Conservation (phyloP, 2,888 invertebrate genomes). For the Yponomeuta evonymella region DNA sequence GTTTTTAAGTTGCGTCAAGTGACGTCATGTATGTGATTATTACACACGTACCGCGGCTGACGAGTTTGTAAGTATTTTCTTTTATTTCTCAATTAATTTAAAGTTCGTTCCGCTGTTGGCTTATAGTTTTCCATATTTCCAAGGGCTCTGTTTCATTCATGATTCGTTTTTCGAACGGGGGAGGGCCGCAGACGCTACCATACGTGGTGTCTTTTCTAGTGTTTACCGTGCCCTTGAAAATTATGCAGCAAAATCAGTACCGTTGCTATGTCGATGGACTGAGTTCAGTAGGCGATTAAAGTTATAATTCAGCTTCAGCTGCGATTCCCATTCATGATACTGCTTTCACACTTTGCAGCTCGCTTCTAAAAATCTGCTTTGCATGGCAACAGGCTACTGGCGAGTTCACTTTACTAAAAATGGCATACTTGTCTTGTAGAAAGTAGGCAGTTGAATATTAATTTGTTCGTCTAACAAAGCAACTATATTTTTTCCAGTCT, state of each 20-base stretch:
- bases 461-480: neutral
- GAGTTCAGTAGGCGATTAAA: conserved; percentile 1
- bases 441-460: conserved; percentile 35
- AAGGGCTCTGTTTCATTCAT: conserved; percentile 63
- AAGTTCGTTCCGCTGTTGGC: conserved; percentile 40
- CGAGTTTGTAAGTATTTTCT: conserved; percentile 74
- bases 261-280: conserved; percentile 45
- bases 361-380: conserved; percentile 41
- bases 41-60: conserved; percentile 73
- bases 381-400: conserved; percentile 54
- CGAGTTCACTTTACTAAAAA: conserved; percentile 52
- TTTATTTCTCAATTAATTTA: conserved; percentile 63
- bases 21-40: conserved; percentile 75
- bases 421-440: conserved; percentile 55
- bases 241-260: conserved; percentile 70
- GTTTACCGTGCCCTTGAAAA: conserved; percentile 71
- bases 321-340: neutral
- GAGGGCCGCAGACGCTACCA: conserved; percentile 41
- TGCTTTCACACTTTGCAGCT: conserved; percentile 25
- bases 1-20: conserved; percentile 73
- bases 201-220: conserved; percentile 30
- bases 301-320: conserved; percentile 2
- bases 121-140: conserved; percentile 40
- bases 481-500: neutral
- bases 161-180: conserved; percentile 41